phyloP scores from a whole-genome alignment of 2,797 vertebrate species.

The Brotula barbata region DNA sequence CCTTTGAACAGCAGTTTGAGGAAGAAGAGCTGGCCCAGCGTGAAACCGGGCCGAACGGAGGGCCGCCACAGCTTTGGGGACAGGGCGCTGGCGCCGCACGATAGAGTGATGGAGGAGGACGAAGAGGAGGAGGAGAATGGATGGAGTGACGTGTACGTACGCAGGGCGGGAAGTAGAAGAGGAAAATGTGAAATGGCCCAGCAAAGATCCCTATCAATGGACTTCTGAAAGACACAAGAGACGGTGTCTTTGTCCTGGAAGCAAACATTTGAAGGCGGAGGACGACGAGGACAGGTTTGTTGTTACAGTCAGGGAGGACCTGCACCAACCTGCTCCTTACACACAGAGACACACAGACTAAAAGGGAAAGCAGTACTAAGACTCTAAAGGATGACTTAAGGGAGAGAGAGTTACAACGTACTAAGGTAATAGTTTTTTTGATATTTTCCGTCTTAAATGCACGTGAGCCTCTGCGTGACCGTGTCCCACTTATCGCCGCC shows the following conservation, averaged over 20 bases:
- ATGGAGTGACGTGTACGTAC: constrained; percentile 85
- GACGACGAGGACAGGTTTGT: too few relatives aligned
- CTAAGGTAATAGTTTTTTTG: too few relatives aligned
- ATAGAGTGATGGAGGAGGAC: constrained; percentile 91
- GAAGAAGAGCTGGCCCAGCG: constrained; percentile 89
- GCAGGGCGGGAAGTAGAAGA: constrained; percentile 65
- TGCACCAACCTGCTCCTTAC: too few relatives aligned
- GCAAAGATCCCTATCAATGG: constrained; percentile 90
- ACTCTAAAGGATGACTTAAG: background rate
- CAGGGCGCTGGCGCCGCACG: constrained; percentile 68
- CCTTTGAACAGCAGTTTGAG: constrained; percentile 63
- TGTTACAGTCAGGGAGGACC: too few relatives aligned
- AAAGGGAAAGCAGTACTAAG: constrained; percentile 3
- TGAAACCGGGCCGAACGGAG: constrained; percentile 81
- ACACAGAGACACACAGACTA: too few relatives aligned
- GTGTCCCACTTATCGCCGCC: too few relatives aligned
- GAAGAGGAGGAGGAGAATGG: constrained; percentile 71
- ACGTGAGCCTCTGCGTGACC: too few relatives aligned
- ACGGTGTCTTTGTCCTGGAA: background rate
- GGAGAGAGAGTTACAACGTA: too few relatives aligned
- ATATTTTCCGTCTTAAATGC: too few relatives aligned
- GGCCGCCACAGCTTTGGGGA: constrained; percentile 73
- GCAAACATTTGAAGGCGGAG: background rate
- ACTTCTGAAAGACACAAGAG: constrained; percentile 78
- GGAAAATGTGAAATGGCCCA: constrained; percentile 83